These are phyloP conservation scores for Hydrozoanthus tunicans DNA, from an alignment of 64 coral and sea anemone genomes.

Conservation along the genomic window DNA sequence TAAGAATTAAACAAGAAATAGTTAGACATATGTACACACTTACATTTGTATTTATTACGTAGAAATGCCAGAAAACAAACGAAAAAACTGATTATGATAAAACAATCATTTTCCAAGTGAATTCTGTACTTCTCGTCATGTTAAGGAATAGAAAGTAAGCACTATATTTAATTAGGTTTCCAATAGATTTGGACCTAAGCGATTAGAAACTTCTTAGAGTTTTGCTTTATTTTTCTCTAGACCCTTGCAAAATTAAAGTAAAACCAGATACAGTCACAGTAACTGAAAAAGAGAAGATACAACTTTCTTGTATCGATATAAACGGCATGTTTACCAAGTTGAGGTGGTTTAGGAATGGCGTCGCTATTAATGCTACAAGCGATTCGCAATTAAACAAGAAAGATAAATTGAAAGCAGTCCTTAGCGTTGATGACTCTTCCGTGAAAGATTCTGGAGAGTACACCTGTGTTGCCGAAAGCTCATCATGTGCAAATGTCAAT, in stretches of 20 bases:
- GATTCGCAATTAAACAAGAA: not conserved
- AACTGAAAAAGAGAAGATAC: not conserved
- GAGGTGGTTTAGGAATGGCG: constrained; percentile 16
- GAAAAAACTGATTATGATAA: no score
- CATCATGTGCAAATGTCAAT: not conserved
- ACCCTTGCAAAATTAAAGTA: constrained; percentile 13
- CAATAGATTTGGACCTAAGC: no score
- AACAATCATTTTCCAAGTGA: no score
- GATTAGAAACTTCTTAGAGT: no score
- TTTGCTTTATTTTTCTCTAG: not conserved
- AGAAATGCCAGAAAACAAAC: no score
- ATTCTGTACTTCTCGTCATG: no score
- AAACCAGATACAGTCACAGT: not conserved
- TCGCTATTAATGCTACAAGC: not conserved
- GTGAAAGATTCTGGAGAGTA: not conserved
- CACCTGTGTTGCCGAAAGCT: constrained; percentile 9
- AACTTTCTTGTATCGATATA: constrained; percentile 8
- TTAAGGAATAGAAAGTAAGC: no score
- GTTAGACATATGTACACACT: no score
- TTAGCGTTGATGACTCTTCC: not conserved
- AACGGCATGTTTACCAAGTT: not conserved
- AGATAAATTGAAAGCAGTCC: not conserved
- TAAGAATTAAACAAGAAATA: no score
- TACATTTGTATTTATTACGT: no score
- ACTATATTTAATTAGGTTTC: no score